Percentiles rank a stretch among this genome's conserved stretches.
Evolutionary conservation across 2,797 vertebrate species (phyloP).

Genomic region (Agapornis canus): DNA sequence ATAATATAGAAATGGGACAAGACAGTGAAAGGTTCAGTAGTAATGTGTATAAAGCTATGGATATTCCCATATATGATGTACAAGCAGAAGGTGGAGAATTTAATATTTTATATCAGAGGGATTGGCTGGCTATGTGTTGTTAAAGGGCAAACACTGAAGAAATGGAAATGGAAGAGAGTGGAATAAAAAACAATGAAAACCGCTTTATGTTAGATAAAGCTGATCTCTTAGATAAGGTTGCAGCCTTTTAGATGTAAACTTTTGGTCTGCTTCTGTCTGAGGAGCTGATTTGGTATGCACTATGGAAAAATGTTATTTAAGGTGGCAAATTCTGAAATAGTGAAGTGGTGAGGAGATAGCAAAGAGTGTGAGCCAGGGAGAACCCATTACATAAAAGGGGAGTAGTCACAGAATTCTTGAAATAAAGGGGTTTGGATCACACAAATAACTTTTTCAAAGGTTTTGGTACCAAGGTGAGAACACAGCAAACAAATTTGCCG

Average conservation of each 20-base stretch:
- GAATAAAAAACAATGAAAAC: neutral
- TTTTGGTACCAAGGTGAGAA: neutral
- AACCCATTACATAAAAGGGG: neutral
- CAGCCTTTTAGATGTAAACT: neutral
- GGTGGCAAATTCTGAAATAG: neutral
- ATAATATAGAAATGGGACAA: neutral
- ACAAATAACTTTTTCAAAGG: neutral
- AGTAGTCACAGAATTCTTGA: neutral
- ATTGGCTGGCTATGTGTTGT: neutral
- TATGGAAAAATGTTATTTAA: neutral
- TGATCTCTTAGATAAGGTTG: neutral
- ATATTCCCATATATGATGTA: neutral
- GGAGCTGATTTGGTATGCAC: neutral
- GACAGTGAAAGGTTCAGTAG: neutral
- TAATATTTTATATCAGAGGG: neutral
- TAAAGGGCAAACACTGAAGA: neutral
- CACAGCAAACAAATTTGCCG: neutral
- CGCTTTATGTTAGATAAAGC: neutral
- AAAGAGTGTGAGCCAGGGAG: neutral
- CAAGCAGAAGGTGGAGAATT: neutral
- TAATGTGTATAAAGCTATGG: neutral
- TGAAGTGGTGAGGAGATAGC: neutral
- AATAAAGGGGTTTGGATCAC: neutral
- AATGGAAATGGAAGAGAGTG: neutral
- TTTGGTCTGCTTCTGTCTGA: neutral